These are phyloP conservation scores for Amphilophus citrinellus DNA, from an alignment of 2,113 vertebrate species.

Conservation along the genomic window DNA sequence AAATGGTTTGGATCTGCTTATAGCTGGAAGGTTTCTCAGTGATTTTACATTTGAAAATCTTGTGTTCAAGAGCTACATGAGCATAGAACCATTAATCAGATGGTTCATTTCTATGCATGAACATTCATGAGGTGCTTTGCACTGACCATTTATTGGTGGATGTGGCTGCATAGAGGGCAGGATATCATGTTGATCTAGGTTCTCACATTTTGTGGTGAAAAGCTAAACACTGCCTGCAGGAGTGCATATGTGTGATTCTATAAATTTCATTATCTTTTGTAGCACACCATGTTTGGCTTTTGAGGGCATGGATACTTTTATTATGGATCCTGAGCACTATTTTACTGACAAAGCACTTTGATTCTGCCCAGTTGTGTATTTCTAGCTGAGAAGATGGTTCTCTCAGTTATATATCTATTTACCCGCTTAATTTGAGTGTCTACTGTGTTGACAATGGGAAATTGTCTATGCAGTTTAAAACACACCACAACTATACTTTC, in stretches of 20 bases:
- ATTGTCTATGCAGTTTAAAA: not conserved
- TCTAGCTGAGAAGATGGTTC: not conserved
- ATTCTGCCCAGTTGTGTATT: not conserved
- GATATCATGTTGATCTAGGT: not conserved
- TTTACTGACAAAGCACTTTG: not conserved
- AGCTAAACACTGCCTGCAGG: not conserved
- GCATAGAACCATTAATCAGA: conserved; percentile 5
- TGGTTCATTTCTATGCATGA: not conserved
- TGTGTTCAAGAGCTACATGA: not conserved
- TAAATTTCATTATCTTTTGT: not conserved
- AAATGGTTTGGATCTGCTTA: not conserved
- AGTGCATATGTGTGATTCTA: not conserved
- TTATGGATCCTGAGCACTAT: not conserved
- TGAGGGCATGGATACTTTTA: too few relatives aligned
- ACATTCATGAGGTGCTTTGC: not conserved
- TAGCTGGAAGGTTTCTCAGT: not conserved
- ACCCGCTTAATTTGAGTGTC: not conserved
- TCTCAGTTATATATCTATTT: not conserved
- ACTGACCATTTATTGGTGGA: not conserved
- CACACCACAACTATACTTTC: not conserved
- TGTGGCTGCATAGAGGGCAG: too few relatives aligned
- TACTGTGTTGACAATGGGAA: not conserved
- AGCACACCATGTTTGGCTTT: not conserved
- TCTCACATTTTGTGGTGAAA: not conserved
- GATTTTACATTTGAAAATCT: not conserved